phyloP scores from a whole-genome alignment of 2,888 invertebrate species.

The Liopterus haemorrhoidalis region DNA sequence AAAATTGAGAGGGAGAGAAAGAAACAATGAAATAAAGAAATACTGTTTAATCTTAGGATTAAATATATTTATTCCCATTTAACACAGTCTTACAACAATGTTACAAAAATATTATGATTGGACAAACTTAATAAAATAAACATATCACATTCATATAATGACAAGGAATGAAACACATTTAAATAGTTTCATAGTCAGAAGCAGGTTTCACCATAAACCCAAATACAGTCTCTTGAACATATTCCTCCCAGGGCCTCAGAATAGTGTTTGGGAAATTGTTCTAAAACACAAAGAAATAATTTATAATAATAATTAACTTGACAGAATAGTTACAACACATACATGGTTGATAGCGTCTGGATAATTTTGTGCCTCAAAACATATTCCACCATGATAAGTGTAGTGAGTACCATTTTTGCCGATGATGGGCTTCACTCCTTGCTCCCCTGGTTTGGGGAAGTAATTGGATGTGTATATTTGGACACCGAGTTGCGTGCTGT shows the following conservation, averaged over 20 bases:
- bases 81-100: too few species aligned
- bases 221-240: too few species aligned
- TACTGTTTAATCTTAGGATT: too few species aligned
- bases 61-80: too few species aligned
- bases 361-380: constrained; percentile 87
- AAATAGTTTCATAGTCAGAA: too few species aligned
- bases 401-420: constrained; percentile 70
- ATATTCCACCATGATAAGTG: constrained; percentile 72
- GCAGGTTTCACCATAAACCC: too few species aligned
- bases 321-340: constrained; percentile 38
- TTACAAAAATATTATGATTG: too few species aligned
- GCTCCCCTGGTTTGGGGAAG: constrained; percentile 59
- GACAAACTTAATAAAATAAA: too few species aligned
- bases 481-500: constrained; percentile 82
- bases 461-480: constrained; percentile 83
- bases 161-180: too few species aligned
- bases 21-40: too few species aligned
- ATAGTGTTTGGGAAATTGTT: constrained; percentile 68
- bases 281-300: constrained; percentile 48
- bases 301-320: constrained; percentile 12
- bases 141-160: too few species aligned
- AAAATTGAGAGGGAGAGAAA: too few species aligned
- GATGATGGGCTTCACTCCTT: constrained; percentile 44
- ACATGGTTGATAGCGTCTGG: constrained; percentile 86
- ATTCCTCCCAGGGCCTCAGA: constrained; percentile 68